phyloP scores from a whole-genome alignment of 2,888 invertebrate genomes.

The Pegoplata infirma region DNA sequence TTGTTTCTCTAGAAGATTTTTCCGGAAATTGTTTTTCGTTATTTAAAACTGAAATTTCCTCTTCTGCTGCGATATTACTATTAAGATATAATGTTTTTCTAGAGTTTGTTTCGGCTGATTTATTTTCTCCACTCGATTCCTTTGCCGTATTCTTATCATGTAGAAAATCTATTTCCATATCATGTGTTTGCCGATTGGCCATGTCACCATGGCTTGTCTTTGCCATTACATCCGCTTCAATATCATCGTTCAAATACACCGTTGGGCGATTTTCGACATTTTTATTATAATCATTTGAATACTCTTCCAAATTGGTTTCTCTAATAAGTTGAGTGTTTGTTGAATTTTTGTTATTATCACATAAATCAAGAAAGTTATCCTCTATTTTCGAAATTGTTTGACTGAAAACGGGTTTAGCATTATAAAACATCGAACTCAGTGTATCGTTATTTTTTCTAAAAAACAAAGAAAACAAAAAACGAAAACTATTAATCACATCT shows the following conservation, averaged over 20 bases:
- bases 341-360: not conserved
- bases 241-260: constrained; percentile 16
- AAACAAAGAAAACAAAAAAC: not conserved
- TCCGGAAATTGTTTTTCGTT: no score
- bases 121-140: not conserved
- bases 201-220: not conserved
- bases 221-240: not conserved
- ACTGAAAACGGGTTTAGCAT: constrained; percentile 14
- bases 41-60: not conserved
- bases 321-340: not conserved
- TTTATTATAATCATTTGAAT: not conserved
- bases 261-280: constrained; percentile 9
- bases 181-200: not conserved
- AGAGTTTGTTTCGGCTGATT: not conserved
- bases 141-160: not conserved
- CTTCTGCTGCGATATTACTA: not conserved
- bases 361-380: no score
- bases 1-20: not conserved
- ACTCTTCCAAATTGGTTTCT: not conserved
- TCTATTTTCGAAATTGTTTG: not conserved
- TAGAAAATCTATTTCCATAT: not conserved
- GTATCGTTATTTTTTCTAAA: constrained; percentile 2
- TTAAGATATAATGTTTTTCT: not conserved
- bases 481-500: no score
- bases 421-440: constrained; percentile 3